A percentile compares a stretch with the other conserved stretches of the same genome.
These are phyloP conservation scores for Rhyzopertha dominica DNA, from an alignment of 1,140 invertebrate species.

Conservation along the genomic window DNA sequence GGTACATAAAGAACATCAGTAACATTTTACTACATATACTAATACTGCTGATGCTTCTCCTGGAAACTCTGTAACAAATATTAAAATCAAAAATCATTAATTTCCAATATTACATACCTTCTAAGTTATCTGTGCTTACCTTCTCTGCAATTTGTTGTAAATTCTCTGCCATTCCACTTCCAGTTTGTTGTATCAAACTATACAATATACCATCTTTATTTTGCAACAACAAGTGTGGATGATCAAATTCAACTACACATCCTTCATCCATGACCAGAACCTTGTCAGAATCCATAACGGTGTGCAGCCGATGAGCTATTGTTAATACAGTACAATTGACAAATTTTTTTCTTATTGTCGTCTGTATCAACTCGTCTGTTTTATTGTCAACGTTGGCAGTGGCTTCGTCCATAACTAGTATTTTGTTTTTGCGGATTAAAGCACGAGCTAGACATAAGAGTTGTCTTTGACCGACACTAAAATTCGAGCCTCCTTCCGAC, in stretches of 20 bases:
- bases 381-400: constrained; percentile 63
- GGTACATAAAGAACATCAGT: too few species aligned
- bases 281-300: constrained; percentile 51
- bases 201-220: constrained; percentile 44
- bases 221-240: constrained; percentile 57
- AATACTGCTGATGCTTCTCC: too few species aligned
- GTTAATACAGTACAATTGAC: constrained; percentile 60
- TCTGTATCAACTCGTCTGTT: constrained; percentile 62
- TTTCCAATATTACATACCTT: too few species aligned
- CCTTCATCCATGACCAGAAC: constrained; percentile 57
- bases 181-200: constrained; percentile 50
- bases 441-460: constrained; percentile 71
- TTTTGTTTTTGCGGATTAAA: constrained; percentile 59
- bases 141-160: constrained; percentile 44
- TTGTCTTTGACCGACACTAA: constrained; percentile 69
- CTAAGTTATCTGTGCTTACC: too few species aligned
- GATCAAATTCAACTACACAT: constrained; percentile 59
- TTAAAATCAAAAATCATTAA: too few species aligned
- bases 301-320: constrained; percentile 54
- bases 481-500: constrained; percentile 59
- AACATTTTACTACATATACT: too few species aligned
- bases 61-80: too few species aligned
- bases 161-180: constrained; percentile 40
- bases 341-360: constrained; percentile 57
- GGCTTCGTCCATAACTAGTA: constrained; percentile 68